Base-by-base conservation (phyloP, 2,797 vertebrate genomes). In the Sebastolobus alascanus region DNA sequence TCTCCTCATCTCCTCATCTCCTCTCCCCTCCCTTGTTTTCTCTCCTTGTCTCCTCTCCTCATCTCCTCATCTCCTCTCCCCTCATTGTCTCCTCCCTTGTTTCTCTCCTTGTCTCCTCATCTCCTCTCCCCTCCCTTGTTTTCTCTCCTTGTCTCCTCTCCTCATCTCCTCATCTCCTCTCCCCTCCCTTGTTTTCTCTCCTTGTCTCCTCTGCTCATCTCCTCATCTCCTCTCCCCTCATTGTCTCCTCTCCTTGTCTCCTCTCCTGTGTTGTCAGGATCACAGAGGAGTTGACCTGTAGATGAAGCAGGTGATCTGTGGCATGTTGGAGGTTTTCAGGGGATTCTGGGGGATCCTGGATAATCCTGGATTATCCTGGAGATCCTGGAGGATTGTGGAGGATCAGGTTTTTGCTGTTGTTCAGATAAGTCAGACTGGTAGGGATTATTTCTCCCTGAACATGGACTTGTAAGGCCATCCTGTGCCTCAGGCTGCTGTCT, bases 381-480 rank as follows among this genome's bases (percentile, higher is more conserved):
- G 74, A 35, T 33, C 0, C 3, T 29, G 5, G 25, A 4, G 86
- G 85, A 72, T 81, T 88, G 20, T 13, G 10, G 20, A 13, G 82
- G 84, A 90, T 89, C 75, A 79, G 66, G 65, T 58, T 67, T 55
- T 72, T 74, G 74, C 74, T 90, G 80, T 71, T 70, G 50, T 29
- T 68, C 18, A 65, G 81, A 80, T 73, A 81, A 60, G 2, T 29
- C 50, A 2, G 64, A 8, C 52, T 73, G 5, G 46, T 40, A 69
- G 75, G 81, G 82, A 83, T 89, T 84, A 78, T 54, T 82, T 75
- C 20, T 61, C 76, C 60, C 72, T 64, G 29, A 77, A 25, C 58
- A 73, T 84, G 89, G 89, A 89, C 91, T 89, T 92, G 77, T 92
- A 92, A 90, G 90, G 90, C 72, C 65, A 85, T 84, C 58, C 50